These are phyloP conservation scores for Agrotis puta DNA, from an alignment of 2,888 invertebrate species.

Conservation along the genomic window DNA sequence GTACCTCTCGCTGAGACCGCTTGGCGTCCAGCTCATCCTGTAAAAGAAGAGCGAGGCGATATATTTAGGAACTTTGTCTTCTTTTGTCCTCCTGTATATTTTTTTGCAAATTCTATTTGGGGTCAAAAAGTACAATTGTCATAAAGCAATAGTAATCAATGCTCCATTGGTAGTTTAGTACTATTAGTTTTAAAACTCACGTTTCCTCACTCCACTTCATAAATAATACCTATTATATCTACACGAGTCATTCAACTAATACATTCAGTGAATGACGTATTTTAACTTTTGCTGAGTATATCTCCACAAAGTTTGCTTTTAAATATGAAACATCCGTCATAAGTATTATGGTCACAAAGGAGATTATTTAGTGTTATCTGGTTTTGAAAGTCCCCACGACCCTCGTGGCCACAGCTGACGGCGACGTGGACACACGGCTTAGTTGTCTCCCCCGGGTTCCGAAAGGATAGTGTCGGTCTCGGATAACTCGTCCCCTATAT, in stretches of 20 bases:
- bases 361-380: slow-evolving; percentile 25
- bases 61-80: slow-evolving; percentile 34
- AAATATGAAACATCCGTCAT: slow-evolving; percentile 22
- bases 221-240: no score
- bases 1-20: slow-evolving; percentile 65
- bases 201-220: no score
- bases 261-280: background rate
- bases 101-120: background rate
- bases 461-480: slow-evolving; percentile 28
- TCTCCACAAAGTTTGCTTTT: background rate
- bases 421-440: slow-evolving; percentile 32
- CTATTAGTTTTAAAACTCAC: no score
- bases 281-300: background rate
- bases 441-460: slow-evolving; percentile 26
- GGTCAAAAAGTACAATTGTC: background rate
- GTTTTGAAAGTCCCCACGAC: slow-evolving; percentile 16
- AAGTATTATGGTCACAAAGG: slow-evolving; percentile 38
- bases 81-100: slow-evolving; percentile 7
- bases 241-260: no score
- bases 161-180: no score
- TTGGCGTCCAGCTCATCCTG: slow-evolving; percentile 65
- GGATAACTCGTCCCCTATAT: slow-evolving; percentile 16
- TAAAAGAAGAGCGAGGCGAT: slow-evolving; percentile 62
- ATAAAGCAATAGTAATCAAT: background rate
- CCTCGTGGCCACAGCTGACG: slow-evolving; percentile 24